Base-by-base conservation (phyloP, 2,888 invertebrate species). In the Acrocera orbiculus region DNA sequence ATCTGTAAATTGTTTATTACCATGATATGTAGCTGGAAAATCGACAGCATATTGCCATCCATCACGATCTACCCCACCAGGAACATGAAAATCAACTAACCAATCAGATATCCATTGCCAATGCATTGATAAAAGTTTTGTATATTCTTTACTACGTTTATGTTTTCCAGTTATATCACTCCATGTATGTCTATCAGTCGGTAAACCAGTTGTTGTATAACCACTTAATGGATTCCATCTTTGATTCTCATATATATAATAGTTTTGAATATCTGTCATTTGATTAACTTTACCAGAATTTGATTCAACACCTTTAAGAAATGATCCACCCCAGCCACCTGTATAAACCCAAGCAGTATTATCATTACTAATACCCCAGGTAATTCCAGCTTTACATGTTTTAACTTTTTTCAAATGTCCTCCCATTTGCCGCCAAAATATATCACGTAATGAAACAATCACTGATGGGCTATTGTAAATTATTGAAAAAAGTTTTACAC, bases 41-140 rank as follows among this genome's bases (percentile, higher is more conserved):
- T 90, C 89, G 2, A 83, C 77, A 1, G 90, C 89, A 58, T 90
- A 92, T 52, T 92, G 92, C 92, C 92, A 92, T 3, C 92, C 92
- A 44, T 89, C 85, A 37, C 71, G 69, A 56, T 92, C 90, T 1
- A 83, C 85, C 3, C 89, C 90, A 2, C 86, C 87, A 1, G 83
- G 79, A 7, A 82, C 78, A 51, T 80, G 79, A 53, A 80, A 89
- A 59, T 92, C 92, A n/a, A 89, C 69, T 55, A 78, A 70, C 92
- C 92, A 92, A 53, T 90, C 90, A 1, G 83, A 79, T 11, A 58
- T 52, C 90, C 90, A 92, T 49, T 82, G 80, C 81, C 89, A 90
- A 50, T 83, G 81, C 45, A 75, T 73, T 24, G 82, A 86, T 0
- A 87, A 66, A 16, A 90, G 62, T 56, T 85, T 83, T 0, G 83